A percentile compares a stretch with the other conserved stretches of the same genome.
phyloP scores from a whole-genome alignment of 2,888 invertebrate species.

The Agriopis aurantiaria region DNA sequence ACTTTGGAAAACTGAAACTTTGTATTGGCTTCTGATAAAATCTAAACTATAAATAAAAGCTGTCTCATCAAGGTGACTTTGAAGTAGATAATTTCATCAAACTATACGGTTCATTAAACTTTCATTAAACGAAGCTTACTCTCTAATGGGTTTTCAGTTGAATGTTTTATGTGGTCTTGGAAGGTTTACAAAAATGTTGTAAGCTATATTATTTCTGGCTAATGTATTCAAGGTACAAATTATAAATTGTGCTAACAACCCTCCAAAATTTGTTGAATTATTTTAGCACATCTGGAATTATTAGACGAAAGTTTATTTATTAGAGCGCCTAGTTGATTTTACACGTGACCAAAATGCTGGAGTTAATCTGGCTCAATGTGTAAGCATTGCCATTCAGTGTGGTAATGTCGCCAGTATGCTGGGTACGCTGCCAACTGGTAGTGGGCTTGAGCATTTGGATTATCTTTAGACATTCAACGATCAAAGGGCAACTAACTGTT shows the following conservation, averaged over 20 bases:
- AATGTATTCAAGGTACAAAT: neutral
- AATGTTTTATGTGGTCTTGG: neutral
- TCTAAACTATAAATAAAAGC: conserved; percentile 1
- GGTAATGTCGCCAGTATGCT: too few species aligned
- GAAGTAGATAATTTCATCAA: conserved; percentile 4
- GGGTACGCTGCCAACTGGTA: too few species aligned
- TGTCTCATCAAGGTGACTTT: conserved; percentile 3
- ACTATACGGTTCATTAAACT: conserved; percentile 1
- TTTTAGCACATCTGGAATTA: neutral
- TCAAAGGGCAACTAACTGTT: too few species aligned
- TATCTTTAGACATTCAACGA: too few species aligned
- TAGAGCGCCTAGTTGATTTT: too few species aligned
- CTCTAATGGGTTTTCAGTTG: neutral
- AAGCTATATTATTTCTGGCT: neutral
- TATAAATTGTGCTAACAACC: neutral
- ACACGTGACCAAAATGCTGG: too few species aligned
- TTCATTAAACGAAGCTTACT: conserved; percentile 1
- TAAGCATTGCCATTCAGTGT: too few species aligned
- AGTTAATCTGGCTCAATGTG: too few species aligned
- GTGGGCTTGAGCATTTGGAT: too few species aligned
- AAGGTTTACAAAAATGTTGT: conserved; percentile 1
- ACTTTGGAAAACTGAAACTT: too few species aligned
- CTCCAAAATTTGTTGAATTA: neutral
- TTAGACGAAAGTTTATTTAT: neutral
- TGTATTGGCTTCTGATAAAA: neutral